Evolutionary conservation across 2,113 vertebrate genomes (phyloP), one percentile per base, ranked within the genome.

Genomic region (Upupa epops): DNA sequence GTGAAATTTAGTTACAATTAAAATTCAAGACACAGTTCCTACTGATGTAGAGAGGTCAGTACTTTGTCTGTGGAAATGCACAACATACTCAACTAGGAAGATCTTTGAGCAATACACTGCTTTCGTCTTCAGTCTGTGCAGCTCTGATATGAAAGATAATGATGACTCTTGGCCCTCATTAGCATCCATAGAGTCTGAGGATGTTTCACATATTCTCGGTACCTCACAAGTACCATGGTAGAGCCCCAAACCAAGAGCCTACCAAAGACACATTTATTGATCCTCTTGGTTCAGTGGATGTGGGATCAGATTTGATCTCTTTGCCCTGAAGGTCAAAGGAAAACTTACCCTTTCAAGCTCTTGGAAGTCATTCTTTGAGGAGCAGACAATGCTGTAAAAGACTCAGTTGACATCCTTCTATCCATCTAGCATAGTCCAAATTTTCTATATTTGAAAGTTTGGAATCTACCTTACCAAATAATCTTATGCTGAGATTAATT

Each of bases 181-280:
- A 86, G 0, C 60, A 77, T 78, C 72, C 3, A 0, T 1, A 15
- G 26, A 74, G 16, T 45, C 45, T 74, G 69, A 64, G 24, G 7
- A 13, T 37, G 14, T 68, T 91, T 32, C 45, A 6, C 6, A n/a
- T 49, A 77, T 76, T 59, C 58, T 83, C 45, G 74, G 29, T 11
- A 89, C 29, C 25, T 72, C 45, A 3, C 18, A 74, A 64, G 13
- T 32, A 6, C 11, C 26, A 36, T 2, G 4, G 20, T 25, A 76
- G 1, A 65, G 26, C 28, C 26, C 11, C 34, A 73, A 3, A 28
- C 31, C 32, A 63, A 55, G 31, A 83, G 11, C 24, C 36, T 24
- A 2, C 34, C 76, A 61, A 52, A 65, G 19, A 28, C 14, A 63
- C 20, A 26, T 0, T 0, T 17, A 31, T 1, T 0, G 28, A 13